Evolutionary conservation across 2,888 invertebrate species (phyloP).

Genomic region (Erannis defoliaria): DNA sequence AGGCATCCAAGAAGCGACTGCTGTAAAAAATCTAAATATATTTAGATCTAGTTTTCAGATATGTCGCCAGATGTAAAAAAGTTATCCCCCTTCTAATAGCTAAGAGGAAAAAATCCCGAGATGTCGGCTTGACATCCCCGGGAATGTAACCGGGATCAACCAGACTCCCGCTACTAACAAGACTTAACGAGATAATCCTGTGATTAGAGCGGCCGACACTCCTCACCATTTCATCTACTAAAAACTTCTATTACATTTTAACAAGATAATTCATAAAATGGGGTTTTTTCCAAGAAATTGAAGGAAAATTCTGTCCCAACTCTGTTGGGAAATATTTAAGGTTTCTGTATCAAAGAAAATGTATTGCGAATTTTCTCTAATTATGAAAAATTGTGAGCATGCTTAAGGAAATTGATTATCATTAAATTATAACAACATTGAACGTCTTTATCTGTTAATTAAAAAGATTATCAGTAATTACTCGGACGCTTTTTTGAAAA

Average conservation of each 20-base stretch:
- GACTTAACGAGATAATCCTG: slow-evolving; percentile 68
- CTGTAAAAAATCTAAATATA: slow-evolving; percentile 33
- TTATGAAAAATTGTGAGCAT: slow-evolving; percentile 18
- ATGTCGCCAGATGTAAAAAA: slow-evolving; percentile 40
- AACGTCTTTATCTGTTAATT: slow-evolving; percentile 7
- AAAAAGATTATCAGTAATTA: slow-evolving; percentile 12
- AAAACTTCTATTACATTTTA: slow-evolving; percentile 41
- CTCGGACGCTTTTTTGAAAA: background rate
- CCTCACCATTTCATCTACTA: slow-evolving; percentile 54
- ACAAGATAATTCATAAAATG: slow-evolving; percentile 37
- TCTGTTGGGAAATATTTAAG: slow-evolving; percentile 13
- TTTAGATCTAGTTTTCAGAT: slow-evolving; percentile 47
- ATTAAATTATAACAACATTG: slow-evolving; percentile 14
- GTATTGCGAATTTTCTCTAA: slow-evolving; percentile 19
- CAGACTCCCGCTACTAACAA: slow-evolving; percentile 53
- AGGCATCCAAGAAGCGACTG: background rate
- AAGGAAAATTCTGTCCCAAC: slow-evolving; percentile 1
- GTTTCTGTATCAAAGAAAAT: slow-evolving; percentile 19
- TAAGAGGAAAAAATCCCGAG: slow-evolving; percentile 52
- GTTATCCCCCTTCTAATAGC: slow-evolving; percentile 48
- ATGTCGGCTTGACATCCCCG: slow-evolving; percentile 47
- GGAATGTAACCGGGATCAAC: slow-evolving; percentile 45
- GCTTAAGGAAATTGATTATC: slow-evolving; percentile 11
- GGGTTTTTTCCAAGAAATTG: slow-evolving; percentile 17
- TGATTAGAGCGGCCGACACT: slow-evolving; percentile 65